Conservation (phyloP, 2,888 invertebrate genomes). For the Lasioglossum calceatum region DNA sequence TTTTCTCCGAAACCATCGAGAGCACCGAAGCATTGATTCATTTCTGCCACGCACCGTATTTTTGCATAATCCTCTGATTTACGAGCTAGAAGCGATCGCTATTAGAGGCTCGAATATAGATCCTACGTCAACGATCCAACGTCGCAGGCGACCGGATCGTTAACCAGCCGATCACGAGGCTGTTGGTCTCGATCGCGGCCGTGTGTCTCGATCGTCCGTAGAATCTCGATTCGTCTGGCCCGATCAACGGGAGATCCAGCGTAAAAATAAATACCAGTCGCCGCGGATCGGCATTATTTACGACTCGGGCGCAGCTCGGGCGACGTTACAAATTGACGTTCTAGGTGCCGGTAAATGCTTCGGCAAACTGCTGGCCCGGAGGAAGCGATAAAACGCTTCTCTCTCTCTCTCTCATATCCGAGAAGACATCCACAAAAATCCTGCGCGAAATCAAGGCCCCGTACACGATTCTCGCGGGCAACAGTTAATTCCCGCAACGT, state of each 20-base stretch:
- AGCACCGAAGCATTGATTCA: neutral
- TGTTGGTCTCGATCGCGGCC: neutral
- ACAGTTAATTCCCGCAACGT: neutral
- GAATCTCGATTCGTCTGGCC: neutral
- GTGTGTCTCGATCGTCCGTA: neutral
- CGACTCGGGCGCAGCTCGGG: neutral
- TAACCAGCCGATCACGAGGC: neutral
- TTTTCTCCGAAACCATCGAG: too few relatives aligned
- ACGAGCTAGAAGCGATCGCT: neutral
- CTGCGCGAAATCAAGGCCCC: neutral
- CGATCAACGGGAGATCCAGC: slow-evolving; percentile 10
- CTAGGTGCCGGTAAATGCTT: slow-evolving; percentile 28
- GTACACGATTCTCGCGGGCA: neutral
- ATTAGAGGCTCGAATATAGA: neutral
- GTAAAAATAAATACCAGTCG: slow-evolving; percentile 8
- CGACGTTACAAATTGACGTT: slow-evolving; percentile 25
- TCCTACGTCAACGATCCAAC: neutral
- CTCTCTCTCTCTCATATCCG: neutral
- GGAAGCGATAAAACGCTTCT: slow-evolving; percentile 25
- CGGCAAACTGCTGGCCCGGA: slow-evolving; percentile 13
- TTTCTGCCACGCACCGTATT: neutral
- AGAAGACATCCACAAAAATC: neutral
- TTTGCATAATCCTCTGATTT: neutral
- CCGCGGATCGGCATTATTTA: slow-evolving; percentile 6
- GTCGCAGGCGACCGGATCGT: neutral